phyloP scores from a whole-genome alignment of 2,113 vertebrate species.

The Bambusicola thoracicus region DNA sequence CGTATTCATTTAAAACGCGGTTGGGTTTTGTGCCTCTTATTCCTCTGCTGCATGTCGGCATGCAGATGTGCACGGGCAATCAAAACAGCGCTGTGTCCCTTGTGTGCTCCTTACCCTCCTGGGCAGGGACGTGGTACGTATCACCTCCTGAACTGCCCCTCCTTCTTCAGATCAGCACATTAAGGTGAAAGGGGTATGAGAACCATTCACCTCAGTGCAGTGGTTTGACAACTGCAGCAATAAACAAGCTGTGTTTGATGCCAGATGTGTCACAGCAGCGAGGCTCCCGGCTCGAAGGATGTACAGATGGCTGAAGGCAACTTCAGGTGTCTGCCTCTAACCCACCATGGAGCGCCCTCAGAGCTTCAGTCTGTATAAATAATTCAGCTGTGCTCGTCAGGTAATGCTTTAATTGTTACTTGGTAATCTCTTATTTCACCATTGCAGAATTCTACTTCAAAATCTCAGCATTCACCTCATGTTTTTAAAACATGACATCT shows the following conservation, averaged over 20 bases:
- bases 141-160: not conserved
- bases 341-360: too few relatives aligned
- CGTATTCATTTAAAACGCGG: not conserved
- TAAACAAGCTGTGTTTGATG: not conserved
- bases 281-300: not conserved
- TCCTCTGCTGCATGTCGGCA: not conserved
- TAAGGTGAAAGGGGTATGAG: not conserved
- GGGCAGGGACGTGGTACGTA: not conserved
- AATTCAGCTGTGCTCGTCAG: not conserved
- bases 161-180: not conserved
- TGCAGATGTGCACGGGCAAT: not conserved
- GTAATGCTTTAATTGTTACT: not conserved
- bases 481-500: not conserved
- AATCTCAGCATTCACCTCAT: not conserved
- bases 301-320: not conserved
- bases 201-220: not conserved
- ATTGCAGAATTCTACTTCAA: not conserved
- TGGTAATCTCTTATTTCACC: not conserved
- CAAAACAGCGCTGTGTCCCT: not conserved
- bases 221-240: not conserved
- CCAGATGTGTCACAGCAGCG: not conserved
- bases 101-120: not conserved
- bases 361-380: not conserved
- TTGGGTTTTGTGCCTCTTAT: not conserved
- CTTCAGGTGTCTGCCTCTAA: not conserved